Evolutionary conservation across 2,113 vertebrate genomes (phyloP).

Genomic region (Phocoena phocoena): DNA sequence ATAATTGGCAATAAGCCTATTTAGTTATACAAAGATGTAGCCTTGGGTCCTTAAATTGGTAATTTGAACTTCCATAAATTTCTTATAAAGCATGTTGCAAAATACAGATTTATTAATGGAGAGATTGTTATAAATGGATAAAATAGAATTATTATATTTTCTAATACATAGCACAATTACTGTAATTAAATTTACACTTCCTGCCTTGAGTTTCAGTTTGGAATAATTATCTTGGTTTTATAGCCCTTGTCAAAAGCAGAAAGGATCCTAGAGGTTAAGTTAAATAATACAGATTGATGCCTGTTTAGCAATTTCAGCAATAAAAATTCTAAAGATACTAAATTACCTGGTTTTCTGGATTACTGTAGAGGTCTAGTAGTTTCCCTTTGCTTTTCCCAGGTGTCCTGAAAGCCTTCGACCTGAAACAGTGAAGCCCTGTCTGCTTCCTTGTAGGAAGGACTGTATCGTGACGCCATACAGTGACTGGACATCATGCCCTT

Average conservation of each 20-base stretch:
- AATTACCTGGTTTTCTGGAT: not conserved
- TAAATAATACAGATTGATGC: not conserved
- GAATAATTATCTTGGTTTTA: not conserved
- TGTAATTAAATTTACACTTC: not conserved
- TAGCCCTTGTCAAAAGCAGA: not conserved
- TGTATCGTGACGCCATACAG: slow-evolving; percentile 94
- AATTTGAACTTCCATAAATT: not conserved
- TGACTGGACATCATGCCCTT: slow-evolving; percentile 92
- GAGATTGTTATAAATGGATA: not conserved
- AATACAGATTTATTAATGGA: not conserved
- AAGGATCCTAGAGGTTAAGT: not conserved
- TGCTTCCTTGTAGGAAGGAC: slow-evolving; percentile 95
- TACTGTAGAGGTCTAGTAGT: not conserved
- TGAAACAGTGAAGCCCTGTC: slow-evolving; percentile 92
- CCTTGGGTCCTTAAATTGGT: not conserved
- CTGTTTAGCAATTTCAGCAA: not conserved
- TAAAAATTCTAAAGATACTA: not conserved
- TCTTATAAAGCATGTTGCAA: not conserved
- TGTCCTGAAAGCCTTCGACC: slow-evolving; percentile 96
- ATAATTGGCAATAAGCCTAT: not conserved
- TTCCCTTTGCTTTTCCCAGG: slow-evolving; percentile 76
- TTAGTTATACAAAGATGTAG: not conserved
- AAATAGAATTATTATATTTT: not conserved
- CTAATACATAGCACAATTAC: not conserved
- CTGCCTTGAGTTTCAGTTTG: not conserved